phyloP scores from a whole-genome alignment of 2,888 invertebrate genomes.

The Panzeria rudis region DNA sequence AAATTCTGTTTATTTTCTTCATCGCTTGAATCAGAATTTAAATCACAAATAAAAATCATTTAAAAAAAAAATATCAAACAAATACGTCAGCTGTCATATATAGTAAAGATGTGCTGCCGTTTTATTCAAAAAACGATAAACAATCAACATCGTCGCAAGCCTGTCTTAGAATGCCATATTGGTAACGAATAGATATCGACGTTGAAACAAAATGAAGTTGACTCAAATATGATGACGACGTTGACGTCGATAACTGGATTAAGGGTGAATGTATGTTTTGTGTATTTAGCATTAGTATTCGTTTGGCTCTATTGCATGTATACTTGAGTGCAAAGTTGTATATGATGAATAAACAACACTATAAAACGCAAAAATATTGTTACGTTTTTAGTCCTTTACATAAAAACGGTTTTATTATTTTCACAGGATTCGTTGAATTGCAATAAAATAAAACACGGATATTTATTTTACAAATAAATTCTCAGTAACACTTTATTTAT shows the following conservation, averaged over 20 bases:
- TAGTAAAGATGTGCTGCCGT: conserved; percentile 5
- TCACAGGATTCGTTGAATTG: no score
- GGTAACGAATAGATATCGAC: background rate
- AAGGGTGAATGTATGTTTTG: conserved; percentile 23
- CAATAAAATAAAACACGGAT: no score
- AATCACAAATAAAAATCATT: background rate
- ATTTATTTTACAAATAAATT: no score
- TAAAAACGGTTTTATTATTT: no score
- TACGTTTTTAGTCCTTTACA: no score
- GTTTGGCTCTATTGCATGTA: no score
- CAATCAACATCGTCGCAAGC: conserved; percentile 14
- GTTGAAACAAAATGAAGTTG: no score
- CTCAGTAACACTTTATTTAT: no score
- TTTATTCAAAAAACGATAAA: conserved; percentile 17
- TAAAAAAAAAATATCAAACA: background rate
- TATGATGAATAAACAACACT: no score
- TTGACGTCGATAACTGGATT: conserved; percentile 11
- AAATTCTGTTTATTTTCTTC: background rate
- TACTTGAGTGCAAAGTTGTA: no score
- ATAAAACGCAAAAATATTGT: no score
- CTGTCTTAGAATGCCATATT: conserved; percentile 7
- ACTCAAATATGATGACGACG: conserved; percentile 5
- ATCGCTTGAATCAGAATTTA: background rate
- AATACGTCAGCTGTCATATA: background rate
- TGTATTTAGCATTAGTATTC: no score